A percentile compares a stretch with the other conserved stretches of the same genome.
phyloP scores from a whole-genome alignment of 2,113 vertebrate genomes.

The Scartelaos histophorus region DNA sequence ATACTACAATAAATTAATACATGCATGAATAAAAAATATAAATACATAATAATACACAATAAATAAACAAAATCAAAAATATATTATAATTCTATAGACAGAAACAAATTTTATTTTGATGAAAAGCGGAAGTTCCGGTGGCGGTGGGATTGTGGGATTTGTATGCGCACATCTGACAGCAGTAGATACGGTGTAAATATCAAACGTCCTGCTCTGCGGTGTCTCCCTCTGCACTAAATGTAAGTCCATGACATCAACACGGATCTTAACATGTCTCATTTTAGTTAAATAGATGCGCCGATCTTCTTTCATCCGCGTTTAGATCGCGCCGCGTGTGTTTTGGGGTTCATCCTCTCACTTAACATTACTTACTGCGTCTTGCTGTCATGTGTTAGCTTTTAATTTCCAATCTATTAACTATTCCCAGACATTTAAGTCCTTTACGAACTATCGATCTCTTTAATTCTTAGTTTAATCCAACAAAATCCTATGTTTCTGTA shows the following conservation, averaged over 20 bases:
- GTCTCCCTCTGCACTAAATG: conserved; percentile 9
- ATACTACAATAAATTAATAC: too few relatives aligned
- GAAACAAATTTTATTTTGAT: conserved; percentile 12
- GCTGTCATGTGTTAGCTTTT: background rate
- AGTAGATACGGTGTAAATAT: background rate
- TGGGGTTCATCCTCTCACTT: too few relatives aligned
- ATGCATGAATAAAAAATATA: too few relatives aligned
- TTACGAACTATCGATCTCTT: background rate
- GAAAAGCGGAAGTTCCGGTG: conserved; percentile 3
- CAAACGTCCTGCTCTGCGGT: background rate
- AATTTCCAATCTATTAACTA: background rate
- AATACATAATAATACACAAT: too few relatives aligned
- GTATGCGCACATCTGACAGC: background rate
- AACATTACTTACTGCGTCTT: background rate
- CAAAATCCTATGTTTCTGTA: background rate
- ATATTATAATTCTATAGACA: too few relatives aligned
- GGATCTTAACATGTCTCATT: background rate
- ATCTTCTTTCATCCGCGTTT: background rate
- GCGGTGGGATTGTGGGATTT: background rate
- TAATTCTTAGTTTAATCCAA: too few relatives aligned
- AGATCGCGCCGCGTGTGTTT: background rate
- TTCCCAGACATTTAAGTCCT: background rate
- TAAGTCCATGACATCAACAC: conserved; percentile 18
- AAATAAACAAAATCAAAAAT: too few relatives aligned
- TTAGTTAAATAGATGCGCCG: background rate